These are phyloP conservation scores for Vulpes vulpes DNA, from an alignment of 2,113 vertebrate genomes.

Conservation along the genomic window DNA sequence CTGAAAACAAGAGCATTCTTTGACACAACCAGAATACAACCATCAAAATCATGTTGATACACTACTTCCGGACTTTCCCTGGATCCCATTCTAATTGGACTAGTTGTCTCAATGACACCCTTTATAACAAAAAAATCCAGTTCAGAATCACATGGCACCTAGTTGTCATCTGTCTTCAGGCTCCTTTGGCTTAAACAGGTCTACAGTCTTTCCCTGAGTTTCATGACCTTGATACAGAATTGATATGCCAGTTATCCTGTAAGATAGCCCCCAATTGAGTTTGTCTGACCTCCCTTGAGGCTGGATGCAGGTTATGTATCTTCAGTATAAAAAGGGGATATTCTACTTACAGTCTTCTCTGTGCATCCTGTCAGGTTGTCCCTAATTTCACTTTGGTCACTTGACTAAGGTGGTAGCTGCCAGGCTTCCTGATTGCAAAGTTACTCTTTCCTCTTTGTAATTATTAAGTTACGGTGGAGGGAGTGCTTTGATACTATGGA, in stretches of 20 bases:
- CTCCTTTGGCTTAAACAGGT: not conserved
- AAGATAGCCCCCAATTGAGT: not conserved
- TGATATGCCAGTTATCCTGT: not conserved
- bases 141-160: not conserved
- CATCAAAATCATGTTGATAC: not conserved
- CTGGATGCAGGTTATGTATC: not conserved
- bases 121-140: not conserved
- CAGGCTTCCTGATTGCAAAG: not conserved
- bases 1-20: not conserved
- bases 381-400: not conserved
- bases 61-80: not conserved
- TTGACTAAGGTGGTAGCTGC: not conserved
- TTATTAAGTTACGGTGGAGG: not conserved
- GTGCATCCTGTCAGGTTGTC: not conserved
- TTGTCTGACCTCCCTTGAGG: accelerated
- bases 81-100: not conserved
- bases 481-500: not conserved
- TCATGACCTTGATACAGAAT: not conserved
- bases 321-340: not conserved
- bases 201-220: not conserved
- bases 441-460: not conserved
- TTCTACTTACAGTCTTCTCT: not conserved
- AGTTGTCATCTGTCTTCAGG: not conserved
- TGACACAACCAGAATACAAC: not conserved
- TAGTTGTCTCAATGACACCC: not conserved